Base-by-base conservation (phyloP, 2,113 vertebrate species). In the Echinops telfairi region DNA sequence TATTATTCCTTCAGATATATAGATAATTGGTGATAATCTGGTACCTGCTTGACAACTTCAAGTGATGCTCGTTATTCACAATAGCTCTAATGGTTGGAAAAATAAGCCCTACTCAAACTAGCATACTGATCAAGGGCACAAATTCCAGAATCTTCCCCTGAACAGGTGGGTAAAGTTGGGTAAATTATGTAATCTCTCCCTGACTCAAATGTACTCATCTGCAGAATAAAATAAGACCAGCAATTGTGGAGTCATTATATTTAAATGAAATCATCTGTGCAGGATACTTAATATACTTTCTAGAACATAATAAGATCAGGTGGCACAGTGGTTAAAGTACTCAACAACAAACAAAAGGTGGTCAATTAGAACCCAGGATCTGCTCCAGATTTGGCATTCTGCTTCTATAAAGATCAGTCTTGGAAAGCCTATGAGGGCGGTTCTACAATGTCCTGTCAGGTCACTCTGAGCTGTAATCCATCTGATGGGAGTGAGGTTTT, bases 151-250 rank as follows among this genome's bases (percentile, higher is more conserved):
- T 88, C 73, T 68, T 58, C 10, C 57, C 57, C 88, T 57, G 22
- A 27, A 15, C 10, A 83, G 31, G 40, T 57, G 76, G 7, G 29
- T 87, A 83, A 79, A 90, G 6, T 33, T 80, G 73, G 79, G 31
- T 11, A 79, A 79, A 33, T 64, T 60, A 84, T 27, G 1, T 71
- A 82, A 92, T 53, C 53, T 60, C 40, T 91, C 84, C 29, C 29
- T 60, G 58, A 80, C 40, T 81, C 87, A 75, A 53, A 53, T 83
- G 87, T 64, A 58, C 22, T 90, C 25, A 78, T 47, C 33, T 75
- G 22, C 70, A 93, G 76, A 87, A 90, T 16, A 87, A 47, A 60
- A 85, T 90, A 64, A 78, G 38, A 77, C 77, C 38, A 62, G 12
- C 40, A 71, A 53, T 66, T 27, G 40, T 43, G 71, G 43, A 78